Evolutionary conservation across 1,140 invertebrate genomes (phyloP), one percentile per base, ranked within the genome.

Genomic region (Drosophila ercepeae): DNA sequence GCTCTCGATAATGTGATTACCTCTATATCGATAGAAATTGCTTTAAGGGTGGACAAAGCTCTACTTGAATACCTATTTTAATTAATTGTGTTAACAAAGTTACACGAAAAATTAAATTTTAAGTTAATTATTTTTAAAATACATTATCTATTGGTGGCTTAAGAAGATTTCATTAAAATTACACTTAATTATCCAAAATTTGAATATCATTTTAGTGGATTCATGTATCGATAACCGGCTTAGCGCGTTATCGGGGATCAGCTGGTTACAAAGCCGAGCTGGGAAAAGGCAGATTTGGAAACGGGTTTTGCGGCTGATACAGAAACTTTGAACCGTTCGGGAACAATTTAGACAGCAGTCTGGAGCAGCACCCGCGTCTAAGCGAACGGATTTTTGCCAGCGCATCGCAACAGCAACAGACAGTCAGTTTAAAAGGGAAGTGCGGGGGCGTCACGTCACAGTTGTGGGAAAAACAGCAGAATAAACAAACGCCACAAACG

Each of bases 221-320:
- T 2, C 8, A 1, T 7, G 2, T 18, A 18, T 42, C 39, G 39
- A 42, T 42, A 18, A 18, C 39, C 14, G 39, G 14, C 39, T 42
- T 42, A 7, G 16, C 7, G 16, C 0, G 9, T n/a, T 27, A 42
- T 42, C 39, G 39, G 14, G 1, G 16, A 42, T 42, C 39, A 42
- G 39, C 39, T 42, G 39, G n/a, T 18, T 46, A 73, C 60, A 52
- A 73, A 68, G 78, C 52, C 54, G 60, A 42, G 73, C 60, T 65
- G 68, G 50, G 60, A 61, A 82, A 72, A 82, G 50, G 63, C 69
- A 69, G 68, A 73, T 77, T 67, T 54, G 68, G 61, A 81, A 67
- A 67, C 63, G 19, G 63, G 63, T 67, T 67, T 82, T 82, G 58
- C 65, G 63, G 58, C 77, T 75, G 71, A 78, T 82, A 58, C 71